phyloP scores from a whole-genome alignment of 2,888 invertebrate genomes.

The Apodemia mormo region DNA sequence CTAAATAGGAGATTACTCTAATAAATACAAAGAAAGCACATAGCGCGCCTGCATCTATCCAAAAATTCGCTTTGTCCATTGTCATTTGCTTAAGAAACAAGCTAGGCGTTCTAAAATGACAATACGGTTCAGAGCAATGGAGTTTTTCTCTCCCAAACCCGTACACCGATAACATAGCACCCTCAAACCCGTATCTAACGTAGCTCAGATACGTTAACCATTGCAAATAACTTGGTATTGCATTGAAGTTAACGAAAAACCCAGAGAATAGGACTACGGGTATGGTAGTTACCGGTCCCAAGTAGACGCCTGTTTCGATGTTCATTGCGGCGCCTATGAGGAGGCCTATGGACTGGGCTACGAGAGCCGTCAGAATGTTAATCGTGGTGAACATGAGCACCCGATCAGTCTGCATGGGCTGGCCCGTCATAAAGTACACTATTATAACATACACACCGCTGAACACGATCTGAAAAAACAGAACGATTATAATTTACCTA shows the following conservation, averaged over 20 bases:
- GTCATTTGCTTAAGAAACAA: conserved; percentile 93
- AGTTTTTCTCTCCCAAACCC: conserved; percentile 91
- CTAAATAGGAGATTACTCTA: conserved; percentile 90
- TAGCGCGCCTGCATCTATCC: conserved; percentile 92
- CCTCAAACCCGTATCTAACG: conserved; percentile 94
- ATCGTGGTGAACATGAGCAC: conserved; percentile 89
- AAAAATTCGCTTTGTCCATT: conserved; percentile 89
- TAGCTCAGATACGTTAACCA: conserved; percentile 96
- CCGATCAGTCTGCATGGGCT: conserved; percentile 93
- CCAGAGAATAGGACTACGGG: conserved; percentile 96
- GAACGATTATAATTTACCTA: not conserved
- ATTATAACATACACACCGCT: conserved; percentile 93
- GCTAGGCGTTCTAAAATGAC: conserved; percentile 90
- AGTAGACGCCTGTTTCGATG: conserved; percentile 89
- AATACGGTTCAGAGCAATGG: conserved; percentile 90
- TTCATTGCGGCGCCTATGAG: conserved; percentile 96
- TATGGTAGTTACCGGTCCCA: conserved; percentile 94
- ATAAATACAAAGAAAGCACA: conserved; percentile 89
- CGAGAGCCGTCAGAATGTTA: conserved; percentile 91
- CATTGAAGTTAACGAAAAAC: conserved; percentile 96
- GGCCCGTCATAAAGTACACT: conserved; percentile 97
- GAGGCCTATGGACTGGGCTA: conserved; percentile 95
- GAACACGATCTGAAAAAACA: conserved; percentile 86
- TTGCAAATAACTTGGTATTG: conserved; percentile 92
- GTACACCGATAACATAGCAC: conserved; percentile 95